Conservation (phyloP, 2,113 vertebrate species). For the Passerina amoena region DNA sequence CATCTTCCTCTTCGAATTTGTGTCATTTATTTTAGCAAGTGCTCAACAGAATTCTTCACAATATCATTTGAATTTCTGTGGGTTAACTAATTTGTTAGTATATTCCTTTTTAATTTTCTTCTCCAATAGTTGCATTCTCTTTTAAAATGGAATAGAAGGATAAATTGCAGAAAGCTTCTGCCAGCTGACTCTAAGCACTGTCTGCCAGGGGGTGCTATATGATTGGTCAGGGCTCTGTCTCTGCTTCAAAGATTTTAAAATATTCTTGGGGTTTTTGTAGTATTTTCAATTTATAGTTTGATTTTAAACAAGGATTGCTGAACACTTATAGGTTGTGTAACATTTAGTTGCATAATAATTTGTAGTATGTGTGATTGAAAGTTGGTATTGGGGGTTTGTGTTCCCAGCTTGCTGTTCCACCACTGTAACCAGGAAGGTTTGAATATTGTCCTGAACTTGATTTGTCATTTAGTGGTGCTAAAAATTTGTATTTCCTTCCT, state of each 20-base stretch:
- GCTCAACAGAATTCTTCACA: neutral
- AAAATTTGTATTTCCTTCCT: neutral
- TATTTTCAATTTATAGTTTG: neutral
- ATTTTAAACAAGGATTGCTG: neutral
- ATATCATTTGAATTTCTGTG: conserved; percentile 32
- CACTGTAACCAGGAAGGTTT: neutral
- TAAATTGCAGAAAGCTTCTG: conserved; percentile 1
- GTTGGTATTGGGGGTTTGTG: neutral
- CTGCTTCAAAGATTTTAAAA: neutral
- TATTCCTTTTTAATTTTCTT: neutral
- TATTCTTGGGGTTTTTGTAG: neutral
- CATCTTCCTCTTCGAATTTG: neutral
- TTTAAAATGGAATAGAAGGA: neutral
- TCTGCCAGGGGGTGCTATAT: conserved; percentile 66
- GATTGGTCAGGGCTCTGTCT: neutral
- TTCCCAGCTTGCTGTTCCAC: neutral
- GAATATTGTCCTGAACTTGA: neutral
- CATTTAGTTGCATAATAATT: neutral
- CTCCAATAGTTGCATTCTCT: neutral
- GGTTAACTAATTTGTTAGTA: conserved; percentile 13
- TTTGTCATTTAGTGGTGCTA: neutral
- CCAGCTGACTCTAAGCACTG: neutral
- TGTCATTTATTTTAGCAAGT: conserved; percentile 10
- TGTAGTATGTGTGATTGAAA: neutral
- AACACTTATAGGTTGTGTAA: neutral